Conservation (phyloP, 2,113 vertebrate genomes). For the Dendrocopos noguchii region DNA sequence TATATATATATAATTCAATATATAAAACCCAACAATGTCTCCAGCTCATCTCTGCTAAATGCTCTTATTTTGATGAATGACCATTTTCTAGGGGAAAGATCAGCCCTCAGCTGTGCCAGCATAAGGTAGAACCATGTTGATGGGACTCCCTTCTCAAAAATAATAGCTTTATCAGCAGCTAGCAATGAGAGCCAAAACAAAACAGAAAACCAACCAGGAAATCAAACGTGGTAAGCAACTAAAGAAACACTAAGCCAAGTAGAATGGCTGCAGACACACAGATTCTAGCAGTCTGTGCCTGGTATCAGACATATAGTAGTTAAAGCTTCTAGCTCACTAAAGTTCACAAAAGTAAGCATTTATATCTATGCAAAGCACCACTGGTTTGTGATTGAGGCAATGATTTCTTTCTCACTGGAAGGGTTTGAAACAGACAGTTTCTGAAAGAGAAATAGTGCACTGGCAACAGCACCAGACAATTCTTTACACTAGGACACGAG, state of each 20-base stretch:
- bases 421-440: neutral
- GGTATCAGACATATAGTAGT: neutral
- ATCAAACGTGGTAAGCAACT: neutral
- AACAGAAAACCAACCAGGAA: neutral
- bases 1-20: too few relatives aligned
- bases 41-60: neutral
- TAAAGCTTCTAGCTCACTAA: neutral
- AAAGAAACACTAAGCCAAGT: neutral
- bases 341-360: neutral
- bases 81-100: neutral
- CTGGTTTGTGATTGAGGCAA: neutral
- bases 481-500: neutral
- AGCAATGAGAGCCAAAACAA: neutral
- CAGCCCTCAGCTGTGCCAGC: neutral
- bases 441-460: neutral
- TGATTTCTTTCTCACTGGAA: neutral
- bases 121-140: neutral
- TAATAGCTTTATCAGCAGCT: neutral
- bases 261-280: neutral
- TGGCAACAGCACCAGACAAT: neutral
- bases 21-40: fast-evolving
- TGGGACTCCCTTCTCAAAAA: neutral
- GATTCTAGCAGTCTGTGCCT: neutral
- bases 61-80: neutral
- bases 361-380: neutral